Evolutionary conservation across 2,888 invertebrate species (phyloP), one percentile per base, ranked within the genome.

Genomic region (Ecdyonurus torrentis): DNA sequence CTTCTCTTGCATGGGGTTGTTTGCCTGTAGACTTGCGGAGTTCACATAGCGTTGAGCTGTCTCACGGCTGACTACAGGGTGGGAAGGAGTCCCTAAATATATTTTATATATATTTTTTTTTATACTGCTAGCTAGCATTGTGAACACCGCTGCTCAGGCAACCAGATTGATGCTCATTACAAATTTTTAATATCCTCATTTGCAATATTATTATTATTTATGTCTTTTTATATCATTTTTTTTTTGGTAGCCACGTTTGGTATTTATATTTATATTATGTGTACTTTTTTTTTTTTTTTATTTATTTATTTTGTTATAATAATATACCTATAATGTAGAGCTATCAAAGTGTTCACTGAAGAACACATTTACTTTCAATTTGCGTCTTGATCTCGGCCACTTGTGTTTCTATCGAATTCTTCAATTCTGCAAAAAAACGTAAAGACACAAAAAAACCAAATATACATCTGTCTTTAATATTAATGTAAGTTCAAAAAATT

Each of bases 381-480:
- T 92, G 91, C 77, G 91, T 86, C 83, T 93, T 94, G 79, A 94
- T 83, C 84, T 94, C 93, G 79, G 88, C 93, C 81, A 94, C 92
- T 85, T 93, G 93, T 78, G 91, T 89, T 82, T 94, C 93, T 84
- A 94, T 87, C 81, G 91, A 89, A 82, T 94, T 93, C 86, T 93
- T 94, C 84, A 94, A 81, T 82, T 93, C 94, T 94, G 89, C 71
- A 89, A 88, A 74, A 73, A 75, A 72, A 66, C 67, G 55, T 55
- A 55, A 55, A 55, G 55, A 22, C 19, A 55, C 60, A 64, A 60
- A 64, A 55, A 61, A 53, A 63, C 37, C 37, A 37, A 37, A 37
- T 37, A 37, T 37, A 37, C 37, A 37, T 37, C 37, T 37, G 37
- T 37, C 15, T 10, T 37, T 37, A 37, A 37, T 37, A 37, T 37